A percentile compares a stretch with the other conserved stretches of the same genome.
Evolutionary conservation across 92 coral and sea anemone species (phyloP).

Genomic region (Diadumene lineata): DNA sequence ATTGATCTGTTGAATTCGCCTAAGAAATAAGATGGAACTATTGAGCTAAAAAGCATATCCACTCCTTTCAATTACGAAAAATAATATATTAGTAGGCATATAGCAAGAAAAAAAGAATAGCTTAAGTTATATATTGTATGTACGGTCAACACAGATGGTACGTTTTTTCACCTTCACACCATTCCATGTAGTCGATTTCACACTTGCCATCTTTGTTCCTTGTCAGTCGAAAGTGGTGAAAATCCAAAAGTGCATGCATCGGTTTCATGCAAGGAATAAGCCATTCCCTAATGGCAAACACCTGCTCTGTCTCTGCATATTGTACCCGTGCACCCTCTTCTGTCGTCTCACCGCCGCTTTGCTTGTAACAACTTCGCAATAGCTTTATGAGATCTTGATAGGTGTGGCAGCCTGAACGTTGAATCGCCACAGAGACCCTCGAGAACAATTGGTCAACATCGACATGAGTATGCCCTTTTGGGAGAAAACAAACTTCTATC

Average conservation of each 20-base stretch:
- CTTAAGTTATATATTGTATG: constrained; percentile 11
- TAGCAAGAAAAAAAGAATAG: background rate
- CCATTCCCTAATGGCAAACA: constrained; percentile 59
- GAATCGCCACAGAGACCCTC: constrained; percentile 43
- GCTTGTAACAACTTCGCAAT: constrained; percentile 48
- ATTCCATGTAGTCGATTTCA: constrained; percentile 25
- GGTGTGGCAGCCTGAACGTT: constrained; percentile 43
- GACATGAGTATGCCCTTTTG: constrained; percentile 65
- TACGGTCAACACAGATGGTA: constrained; percentile 26
- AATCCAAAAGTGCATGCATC: constrained; percentile 21
- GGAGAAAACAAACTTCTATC: constrained; percentile 59
- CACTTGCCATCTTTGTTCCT: constrained; percentile 41
- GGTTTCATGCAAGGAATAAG: constrained; percentile 33
- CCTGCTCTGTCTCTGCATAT: constrained; percentile 35
- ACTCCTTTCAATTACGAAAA: background rate
- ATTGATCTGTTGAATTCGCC: constrained; percentile 18
- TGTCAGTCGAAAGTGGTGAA: constrained; percentile 37
- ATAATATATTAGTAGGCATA: too few relatives aligned
- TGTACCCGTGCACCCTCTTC: constrained; percentile 55
- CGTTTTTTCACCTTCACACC: constrained; percentile 23
- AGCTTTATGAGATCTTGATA: constrained; percentile 48
- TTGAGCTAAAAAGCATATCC: too few relatives aligned
- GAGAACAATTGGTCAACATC: too few relatives aligned
- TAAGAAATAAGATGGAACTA: background rate
- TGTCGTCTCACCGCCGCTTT: constrained; percentile 48